Conservation (phyloP, 35 echinoderm and acorn worm genomes). For the Hemicentrotus pulcherrimus region DNA sequence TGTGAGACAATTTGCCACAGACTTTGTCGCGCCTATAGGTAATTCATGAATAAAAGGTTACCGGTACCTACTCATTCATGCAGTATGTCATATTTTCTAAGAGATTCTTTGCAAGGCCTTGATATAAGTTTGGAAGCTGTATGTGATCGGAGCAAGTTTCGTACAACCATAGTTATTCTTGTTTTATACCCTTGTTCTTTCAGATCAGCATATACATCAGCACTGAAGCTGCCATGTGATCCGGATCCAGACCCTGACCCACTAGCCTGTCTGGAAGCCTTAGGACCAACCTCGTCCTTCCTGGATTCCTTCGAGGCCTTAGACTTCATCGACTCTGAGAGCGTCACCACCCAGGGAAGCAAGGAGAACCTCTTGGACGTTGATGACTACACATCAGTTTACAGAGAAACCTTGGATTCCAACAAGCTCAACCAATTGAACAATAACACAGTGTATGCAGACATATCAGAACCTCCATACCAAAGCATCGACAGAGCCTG, state of each 20-base stretch:
- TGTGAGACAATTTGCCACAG: not conserved
- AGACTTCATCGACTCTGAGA: constrained; percentile 44
- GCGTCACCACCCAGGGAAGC: constrained; percentile 42
- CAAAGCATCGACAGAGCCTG: constrained; percentile 40
- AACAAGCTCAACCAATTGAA: constrained; percentile 1
- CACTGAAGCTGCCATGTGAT: not conserved
- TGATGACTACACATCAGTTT: not conserved
- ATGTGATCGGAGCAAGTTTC: no score
- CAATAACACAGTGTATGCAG: constrained; percentile 23
- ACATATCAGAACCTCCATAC: constrained; percentile 32
- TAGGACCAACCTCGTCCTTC: constrained; percentile 17
- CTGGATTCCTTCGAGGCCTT: constrained; percentile 18
- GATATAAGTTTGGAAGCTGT: no score
- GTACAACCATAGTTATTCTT: not conserved
- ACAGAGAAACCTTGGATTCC: not conserved
- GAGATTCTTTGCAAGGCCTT: not conserved
- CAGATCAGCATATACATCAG: not conserved
- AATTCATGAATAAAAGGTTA: not conserved
- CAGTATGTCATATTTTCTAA: not conserved
- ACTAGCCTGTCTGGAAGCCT: constrained; percentile 24
- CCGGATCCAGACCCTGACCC: constrained; percentile 39
- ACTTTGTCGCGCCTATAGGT: not conserved
- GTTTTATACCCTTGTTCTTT: not conserved
- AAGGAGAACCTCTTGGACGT: not conserved
- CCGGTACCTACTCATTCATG: not conserved